These are phyloP conservation scores for Megalops cyprinoides DNA, from an alignment of 2,797 vertebrate species.

Conservation along the genomic window DNA sequence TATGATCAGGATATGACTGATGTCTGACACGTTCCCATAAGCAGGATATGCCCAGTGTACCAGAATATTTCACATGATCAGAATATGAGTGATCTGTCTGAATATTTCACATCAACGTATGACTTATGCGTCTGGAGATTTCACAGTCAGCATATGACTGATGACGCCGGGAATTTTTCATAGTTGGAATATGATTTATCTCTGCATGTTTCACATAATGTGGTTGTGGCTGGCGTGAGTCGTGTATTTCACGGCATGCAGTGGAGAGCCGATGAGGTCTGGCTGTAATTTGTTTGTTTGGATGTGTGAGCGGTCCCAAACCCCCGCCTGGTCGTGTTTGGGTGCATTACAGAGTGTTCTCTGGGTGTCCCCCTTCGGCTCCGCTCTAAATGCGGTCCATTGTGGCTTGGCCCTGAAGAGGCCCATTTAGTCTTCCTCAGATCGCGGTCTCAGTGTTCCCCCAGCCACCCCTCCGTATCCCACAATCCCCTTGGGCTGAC, in stretches of 20 bases:
- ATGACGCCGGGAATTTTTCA: too few species aligned
- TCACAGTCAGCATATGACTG: background rate
- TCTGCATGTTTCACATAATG: background rate
- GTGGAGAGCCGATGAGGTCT: background rate
- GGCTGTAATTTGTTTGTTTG: background rate
- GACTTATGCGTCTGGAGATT: background rate
- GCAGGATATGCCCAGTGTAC: background rate
- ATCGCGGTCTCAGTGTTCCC: background rate
- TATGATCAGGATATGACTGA: conserved; percentile 4
- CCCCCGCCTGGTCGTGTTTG: background rate
- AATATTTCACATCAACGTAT: background rate
- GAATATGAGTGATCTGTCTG: background rate
- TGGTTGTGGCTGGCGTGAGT: background rate
- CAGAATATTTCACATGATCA: background rate
- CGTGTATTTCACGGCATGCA: background rate
- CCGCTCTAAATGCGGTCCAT: background rate
- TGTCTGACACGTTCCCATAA: background rate
- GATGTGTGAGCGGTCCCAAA: too few species aligned
- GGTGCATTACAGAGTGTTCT: background rate
- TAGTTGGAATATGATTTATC: too few species aligned
- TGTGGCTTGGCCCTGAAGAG: background rate
- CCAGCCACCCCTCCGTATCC: background rate
- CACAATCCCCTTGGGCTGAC: background rate
- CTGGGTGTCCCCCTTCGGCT: background rate
- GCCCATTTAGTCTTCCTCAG: background rate